Evolutionary conservation across 2,113 vertebrate genomes (phyloP).

Genomic region (Probosciger aterrimus): DNA sequence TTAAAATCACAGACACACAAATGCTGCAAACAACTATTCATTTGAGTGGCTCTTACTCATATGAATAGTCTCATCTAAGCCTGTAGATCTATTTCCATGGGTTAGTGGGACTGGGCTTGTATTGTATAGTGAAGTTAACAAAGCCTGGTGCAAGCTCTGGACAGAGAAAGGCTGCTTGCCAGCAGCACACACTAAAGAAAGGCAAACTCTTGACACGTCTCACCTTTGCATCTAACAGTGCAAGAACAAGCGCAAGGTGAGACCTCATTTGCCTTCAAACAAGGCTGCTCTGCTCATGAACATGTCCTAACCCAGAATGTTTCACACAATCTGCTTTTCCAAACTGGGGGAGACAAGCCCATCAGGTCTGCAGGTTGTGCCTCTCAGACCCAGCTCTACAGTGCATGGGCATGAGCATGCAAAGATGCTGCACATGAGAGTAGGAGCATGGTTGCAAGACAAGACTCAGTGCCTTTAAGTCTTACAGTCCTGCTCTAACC

Average conservation of each 20-base stretch:
- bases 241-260: fast-evolving
- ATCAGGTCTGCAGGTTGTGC: neutral
- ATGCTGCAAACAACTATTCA: constrained; percentile 29
- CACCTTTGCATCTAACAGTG: neutral
- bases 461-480: neutral
- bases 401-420: fast-evolving
- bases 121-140: fast-evolving
- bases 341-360: too few species aligned
- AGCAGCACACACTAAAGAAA: neutral
- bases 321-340: neutral
- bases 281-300: neutral
- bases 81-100: neutral
- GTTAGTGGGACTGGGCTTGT: neutral
- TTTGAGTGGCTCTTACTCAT: constrained; percentile 40
- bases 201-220: neutral
- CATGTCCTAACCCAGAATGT: neutral
- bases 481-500: neutral
- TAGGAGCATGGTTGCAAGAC: neutral
- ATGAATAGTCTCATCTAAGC: neutral
- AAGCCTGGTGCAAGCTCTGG: neutral
- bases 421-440: neutral
- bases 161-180: neutral
- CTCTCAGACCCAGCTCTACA: neutral
- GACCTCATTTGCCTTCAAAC: fast-evolving
- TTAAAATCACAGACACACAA: constrained; percentile 41